Evolutionary conservation across 2,888 invertebrate species (phyloP).

Genomic region (Lochmaea crataegi): DNA sequence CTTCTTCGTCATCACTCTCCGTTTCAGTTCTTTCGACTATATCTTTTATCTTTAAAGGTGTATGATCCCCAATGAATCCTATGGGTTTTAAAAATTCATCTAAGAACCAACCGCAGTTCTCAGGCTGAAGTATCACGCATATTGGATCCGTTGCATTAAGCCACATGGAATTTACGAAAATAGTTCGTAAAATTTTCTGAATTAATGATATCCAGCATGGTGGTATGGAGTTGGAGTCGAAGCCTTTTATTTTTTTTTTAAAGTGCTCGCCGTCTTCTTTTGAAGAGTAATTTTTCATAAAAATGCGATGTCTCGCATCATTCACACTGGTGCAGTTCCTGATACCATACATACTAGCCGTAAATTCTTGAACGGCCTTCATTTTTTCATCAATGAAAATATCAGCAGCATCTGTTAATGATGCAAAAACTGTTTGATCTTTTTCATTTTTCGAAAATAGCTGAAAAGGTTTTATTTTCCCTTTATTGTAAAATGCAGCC

Average conservation of each 20-base stretch:
- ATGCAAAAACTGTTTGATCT: constrained; percentile 54
- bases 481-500: constrained; percentile 53
- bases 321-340: constrained; percentile 52
- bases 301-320: constrained; percentile 54
- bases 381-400: constrained; percentile 54
- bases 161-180: constrained; percentile 22
- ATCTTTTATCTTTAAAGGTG: constrained; percentile 17
- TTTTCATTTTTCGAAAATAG: constrained; percentile 51
- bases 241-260: constrained; percentile 53
- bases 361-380: constrained; percentile 55
- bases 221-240: constrained; percentile 30
- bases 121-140: too few relatives aligned
- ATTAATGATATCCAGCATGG: constrained; percentile 14
- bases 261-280: constrained; percentile 51
- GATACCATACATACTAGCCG: constrained; percentile 54
- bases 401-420: constrained; percentile 51
- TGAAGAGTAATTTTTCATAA: constrained; percentile 51
- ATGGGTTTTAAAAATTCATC: constrained; percentile 29
- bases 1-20: neutral
- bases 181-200: constrained; percentile 19
- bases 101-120: constrained; percentile 22
- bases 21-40: constrained; percentile 16
- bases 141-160: neutral
- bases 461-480: constrained; percentile 53
- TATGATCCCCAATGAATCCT: constrained; percentile 28